Base-by-base conservation (phyloP, 2,797 vertebrate genomes). In the Karalla daura region DNA sequence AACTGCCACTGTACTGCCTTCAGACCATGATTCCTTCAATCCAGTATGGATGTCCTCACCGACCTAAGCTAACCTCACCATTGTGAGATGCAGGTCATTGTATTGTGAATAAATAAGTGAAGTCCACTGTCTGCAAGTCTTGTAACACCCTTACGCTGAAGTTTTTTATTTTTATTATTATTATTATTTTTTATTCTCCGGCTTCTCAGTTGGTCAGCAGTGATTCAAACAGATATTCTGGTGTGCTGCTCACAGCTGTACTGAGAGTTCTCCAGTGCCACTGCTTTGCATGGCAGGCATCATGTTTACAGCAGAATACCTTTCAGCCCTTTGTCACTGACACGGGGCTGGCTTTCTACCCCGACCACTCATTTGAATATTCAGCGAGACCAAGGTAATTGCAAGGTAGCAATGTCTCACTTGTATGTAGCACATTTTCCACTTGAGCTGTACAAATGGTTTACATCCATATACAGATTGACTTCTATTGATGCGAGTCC, bases 221-320 rank as follows among this genome's bases (percentile, higher is more conserved):
- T 14, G 27, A 54, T 36, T 54, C 12, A 14, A 56, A 49, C 72
- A 64, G 58, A 51, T 62, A 17, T 10, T 25, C 39, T 61, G 63
- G 14, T 52, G 58, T 46, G 33, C 12, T 41, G 66, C 52, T 58
- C 78, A 67, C 81, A 87, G 80, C 77, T 81, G 80, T 76, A 79
- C 33, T 79, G 52, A 18, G 74, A 75, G 62, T 40, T 87, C 82
- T 84, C 76, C 63, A 73, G 74, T 83, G 59, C 80, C 74, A 63
- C 72, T 89, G 84, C 63, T 93, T 92, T 92, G 90, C 92, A 92
- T 92, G 78, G 65, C 28, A 18, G 80, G 71, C 81, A 74, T 86
- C 60, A n/a, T 90, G 89, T 91, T 91, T 88, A 88, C 83, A 88
- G 81, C 65, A 54, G 58, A 74, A 70, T 53, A 15, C 56, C 76